Evolutionary conservation across 2,113 vertebrate species (phyloP).

Genomic region (Dissostichus mawsoni): DNA sequence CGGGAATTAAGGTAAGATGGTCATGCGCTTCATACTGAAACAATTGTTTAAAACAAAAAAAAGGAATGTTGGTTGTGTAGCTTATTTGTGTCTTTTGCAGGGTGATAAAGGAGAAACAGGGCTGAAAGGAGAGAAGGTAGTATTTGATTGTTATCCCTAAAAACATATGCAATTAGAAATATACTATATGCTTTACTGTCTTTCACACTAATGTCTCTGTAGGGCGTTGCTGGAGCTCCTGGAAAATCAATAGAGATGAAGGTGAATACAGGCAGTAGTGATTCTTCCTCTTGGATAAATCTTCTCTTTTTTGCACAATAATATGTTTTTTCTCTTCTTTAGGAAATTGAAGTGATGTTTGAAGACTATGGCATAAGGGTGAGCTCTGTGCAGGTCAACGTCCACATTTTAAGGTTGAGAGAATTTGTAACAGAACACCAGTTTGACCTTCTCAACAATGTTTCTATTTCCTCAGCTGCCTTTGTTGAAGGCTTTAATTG

Average conservation of each 20-base stretch:
- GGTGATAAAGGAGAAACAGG: constrained; percentile 82
- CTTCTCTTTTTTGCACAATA: constrained; percentile 1
- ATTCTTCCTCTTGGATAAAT: constrained; percentile 1
- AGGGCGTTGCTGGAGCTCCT: constrained; percentile 80
- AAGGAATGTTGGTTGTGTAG: neutral
- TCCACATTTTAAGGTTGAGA: neutral
- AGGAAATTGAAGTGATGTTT: constrained; percentile 92
- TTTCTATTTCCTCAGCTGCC: constrained; percentile 80
- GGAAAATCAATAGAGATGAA: constrained; percentile 80
- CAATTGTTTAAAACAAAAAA: neutral
- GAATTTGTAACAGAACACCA: neutral
- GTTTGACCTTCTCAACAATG: constrained; percentile 23
- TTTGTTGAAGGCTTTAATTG: constrained; percentile 88
- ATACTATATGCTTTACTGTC: no score
- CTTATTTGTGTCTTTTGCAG: constrained; percentile 60
- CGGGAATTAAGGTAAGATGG: constrained; percentile 80
- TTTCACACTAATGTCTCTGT: constrained; percentile 25
- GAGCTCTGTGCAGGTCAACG: constrained; percentile 24
- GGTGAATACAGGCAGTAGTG: constrained; percentile 63
- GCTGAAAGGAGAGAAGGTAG: constrained; percentile 80
- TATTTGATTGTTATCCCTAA: constrained; percentile 3
- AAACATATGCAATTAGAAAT: constrained; percentile 21
- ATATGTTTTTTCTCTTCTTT: constrained; percentile 39
- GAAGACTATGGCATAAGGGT: constrained; percentile 91
- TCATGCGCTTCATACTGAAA: constrained; percentile 13